Conservation (phyloP, 37 sponge, comb jelly and placozoan genomes). For the Theonella swinhoei region DNA sequence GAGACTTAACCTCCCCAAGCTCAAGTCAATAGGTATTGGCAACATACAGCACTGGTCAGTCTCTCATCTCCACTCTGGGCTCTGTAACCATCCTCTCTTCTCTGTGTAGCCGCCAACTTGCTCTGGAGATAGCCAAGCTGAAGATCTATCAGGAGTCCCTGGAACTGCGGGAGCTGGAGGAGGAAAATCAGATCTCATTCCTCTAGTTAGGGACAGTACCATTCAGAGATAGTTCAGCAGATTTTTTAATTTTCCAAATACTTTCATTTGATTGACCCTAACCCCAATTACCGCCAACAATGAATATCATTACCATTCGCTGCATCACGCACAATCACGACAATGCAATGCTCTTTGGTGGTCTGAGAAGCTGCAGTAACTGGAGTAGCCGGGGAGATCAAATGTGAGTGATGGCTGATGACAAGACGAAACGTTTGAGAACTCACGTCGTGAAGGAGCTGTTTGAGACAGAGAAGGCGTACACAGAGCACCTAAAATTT, state of each 20-base stretch:
- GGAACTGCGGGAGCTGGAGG: conserved; percentile 27
- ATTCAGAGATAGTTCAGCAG: too few relatives aligned
- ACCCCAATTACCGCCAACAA: too few relatives aligned
- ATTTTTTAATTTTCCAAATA: too few relatives aligned
- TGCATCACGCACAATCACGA: too few relatives aligned
- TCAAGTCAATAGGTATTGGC: conserved; percentile 48
- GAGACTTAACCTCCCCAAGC: conserved; percentile 38
- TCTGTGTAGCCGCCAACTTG: conserved; percentile 30
- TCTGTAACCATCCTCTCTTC: background rate
- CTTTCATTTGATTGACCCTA: too few relatives aligned
- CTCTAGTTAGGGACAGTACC: background rate
- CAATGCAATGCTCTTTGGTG: too few relatives aligned
- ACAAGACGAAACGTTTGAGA: conserved; percentile 65
- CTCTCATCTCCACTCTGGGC: background rate
- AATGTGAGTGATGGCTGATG: conserved; percentile 25
- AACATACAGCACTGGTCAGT: conserved; percentile 52
- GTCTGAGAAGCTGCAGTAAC: too few relatives aligned
- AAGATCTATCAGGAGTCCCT: conserved; percentile 45
- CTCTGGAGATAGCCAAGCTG: conserved; percentile 30
- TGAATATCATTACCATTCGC: too few relatives aligned
- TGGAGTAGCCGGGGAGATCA: too few relatives aligned
- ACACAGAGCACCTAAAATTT: conserved; percentile 56
- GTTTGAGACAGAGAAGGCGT: conserved; percentile 71
- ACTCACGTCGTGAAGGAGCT: conserved; percentile 75
- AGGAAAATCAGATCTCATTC: background rate